These are phyloP conservation scores for Larimichthys polyactis DNA, from an alignment of 2,113 vertebrate species.

Conservation along the genomic window DNA sequence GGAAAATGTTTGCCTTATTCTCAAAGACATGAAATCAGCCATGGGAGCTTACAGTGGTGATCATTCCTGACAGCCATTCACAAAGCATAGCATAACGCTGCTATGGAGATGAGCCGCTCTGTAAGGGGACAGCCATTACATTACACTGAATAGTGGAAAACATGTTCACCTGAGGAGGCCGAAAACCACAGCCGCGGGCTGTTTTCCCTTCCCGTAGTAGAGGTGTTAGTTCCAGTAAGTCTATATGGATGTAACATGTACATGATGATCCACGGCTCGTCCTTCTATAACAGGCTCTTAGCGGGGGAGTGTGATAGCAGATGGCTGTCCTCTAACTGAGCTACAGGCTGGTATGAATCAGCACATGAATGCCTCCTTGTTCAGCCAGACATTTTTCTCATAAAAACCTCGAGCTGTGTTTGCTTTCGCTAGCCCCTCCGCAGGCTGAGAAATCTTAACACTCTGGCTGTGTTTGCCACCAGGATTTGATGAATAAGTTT, in stretches of 20 bases:
- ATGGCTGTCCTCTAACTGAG: constrained; percentile 69
- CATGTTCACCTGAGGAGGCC: constrained; percentile 40
- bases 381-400: constrained; percentile 75
- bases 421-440: constrained; percentile 64
- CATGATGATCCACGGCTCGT: constrained; percentile 69
- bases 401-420: constrained; percentile 75
- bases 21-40: constrained; percentile 11
- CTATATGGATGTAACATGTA: constrained; percentile 75
- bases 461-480: constrained; percentile 59
- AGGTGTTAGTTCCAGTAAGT: constrained; percentile 75
- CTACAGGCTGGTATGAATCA: constrained; percentile 74
- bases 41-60: constrained; percentile 12
- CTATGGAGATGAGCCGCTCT: constrained; percentile 38
- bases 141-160: constrained; percentile 47
- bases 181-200: background rate
- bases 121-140: constrained; percentile 40
- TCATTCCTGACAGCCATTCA: constrained; percentile 44
- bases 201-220: constrained; percentile 46
- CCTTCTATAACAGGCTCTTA: constrained; percentile 69
- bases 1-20: background rate
- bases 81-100: constrained; percentile 29
- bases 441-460: constrained; percentile 55
- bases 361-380: constrained; percentile 84
- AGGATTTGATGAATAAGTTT: constrained; percentile 59
- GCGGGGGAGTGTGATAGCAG: constrained; percentile 76